Evolutionary conservation across 2,797 vertebrate genomes (phyloP).

Genomic region (Onychomys leucogaster): DNA sequence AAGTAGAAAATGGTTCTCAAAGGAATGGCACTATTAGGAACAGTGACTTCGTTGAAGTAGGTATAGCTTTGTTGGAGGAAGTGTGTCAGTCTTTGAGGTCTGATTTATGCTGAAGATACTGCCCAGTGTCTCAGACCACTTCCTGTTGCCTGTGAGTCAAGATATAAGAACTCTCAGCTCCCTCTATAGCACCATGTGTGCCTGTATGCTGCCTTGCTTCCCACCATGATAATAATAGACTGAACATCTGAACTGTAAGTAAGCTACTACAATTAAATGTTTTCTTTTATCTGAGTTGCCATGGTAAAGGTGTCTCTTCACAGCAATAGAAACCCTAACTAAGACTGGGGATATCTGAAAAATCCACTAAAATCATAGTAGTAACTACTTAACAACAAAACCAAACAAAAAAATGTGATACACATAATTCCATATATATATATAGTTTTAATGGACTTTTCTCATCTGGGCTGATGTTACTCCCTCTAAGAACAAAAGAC

Average conservation of each 20-base stretch:
- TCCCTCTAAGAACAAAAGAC: not conserved
- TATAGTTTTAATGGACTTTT: not conserved
- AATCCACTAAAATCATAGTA: not conserved
- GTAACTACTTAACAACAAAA: not conserved
- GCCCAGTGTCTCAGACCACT: not conserved
- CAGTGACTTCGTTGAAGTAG: not conserved
- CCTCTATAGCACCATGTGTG: not conserved
- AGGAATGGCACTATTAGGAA: not conserved
- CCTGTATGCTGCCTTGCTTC: not conserved
- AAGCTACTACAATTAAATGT: not conserved
- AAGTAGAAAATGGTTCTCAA: not conserved
- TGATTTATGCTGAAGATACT: not conserved
- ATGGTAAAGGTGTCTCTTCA: too few species aligned
- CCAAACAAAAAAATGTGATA: not conserved
- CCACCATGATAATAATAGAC: not conserved
- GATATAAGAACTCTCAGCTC: not conserved
- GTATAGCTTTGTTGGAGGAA: not conserved
- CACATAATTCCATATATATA: not conserved
- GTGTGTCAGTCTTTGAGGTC: not conserved
- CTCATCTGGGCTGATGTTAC: not conserved
- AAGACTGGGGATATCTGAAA: not conserved
- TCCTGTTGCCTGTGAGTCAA: not conserved
- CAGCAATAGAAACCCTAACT: not conserved
- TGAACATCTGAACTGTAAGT: not conserved
- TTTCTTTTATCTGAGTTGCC: not conserved